Base-by-base conservation (phyloP, 2,888 invertebrate species). In the Scaptomyza polygonia region DNA sequence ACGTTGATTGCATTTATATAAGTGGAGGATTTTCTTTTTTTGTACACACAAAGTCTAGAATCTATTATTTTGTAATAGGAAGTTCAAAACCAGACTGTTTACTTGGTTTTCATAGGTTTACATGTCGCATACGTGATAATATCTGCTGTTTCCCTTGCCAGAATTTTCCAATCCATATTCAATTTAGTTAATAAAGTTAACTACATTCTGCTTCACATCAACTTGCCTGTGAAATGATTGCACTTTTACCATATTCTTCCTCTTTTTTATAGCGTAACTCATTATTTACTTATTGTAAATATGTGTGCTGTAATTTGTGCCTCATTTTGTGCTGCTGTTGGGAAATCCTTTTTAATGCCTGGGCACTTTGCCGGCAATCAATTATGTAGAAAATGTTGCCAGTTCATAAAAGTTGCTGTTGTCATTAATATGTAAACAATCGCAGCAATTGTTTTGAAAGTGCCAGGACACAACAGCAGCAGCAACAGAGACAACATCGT, bases 341-440 rank as follows among this genome's bases (percentile, higher is more conserved):
- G 30, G 27, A 57, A 63, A 53, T 63, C 47, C 47, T 39, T 34
- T 65, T 59, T 67, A 63, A 67, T 69, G 66, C 56, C 30, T 42
- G 34, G 45, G 36, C 67, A 67, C 61, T 77, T 67, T 67, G 64
- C 67, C 27, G 67, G 55, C 74, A 77, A 77, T 77, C 76, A 82
- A 81, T 85, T 81, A 79, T 73, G 85, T 79, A 72, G 71, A 79
- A 68, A 80, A 62, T 67, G 66, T 80, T 74, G 59, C 48, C 78
- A 79, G 70, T 67, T 49, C 62, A 74, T 79, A 85, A 85, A 80
- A 74, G 80, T 74, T 77, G 67, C 67, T 75, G 69, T 77, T 75
- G 69, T 77, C 74, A 81, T 81, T 82, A 81, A 85, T 85, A 81
- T 85, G 80, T 85, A 77, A 81, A 79, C 80, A 82, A 81, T 81